Percentiles rank a stretch among this genome's conserved stretches.
phyloP scores from a whole-genome alignment of 2,888 invertebrate species.

The Hemicrepidius hirtus region DNA sequence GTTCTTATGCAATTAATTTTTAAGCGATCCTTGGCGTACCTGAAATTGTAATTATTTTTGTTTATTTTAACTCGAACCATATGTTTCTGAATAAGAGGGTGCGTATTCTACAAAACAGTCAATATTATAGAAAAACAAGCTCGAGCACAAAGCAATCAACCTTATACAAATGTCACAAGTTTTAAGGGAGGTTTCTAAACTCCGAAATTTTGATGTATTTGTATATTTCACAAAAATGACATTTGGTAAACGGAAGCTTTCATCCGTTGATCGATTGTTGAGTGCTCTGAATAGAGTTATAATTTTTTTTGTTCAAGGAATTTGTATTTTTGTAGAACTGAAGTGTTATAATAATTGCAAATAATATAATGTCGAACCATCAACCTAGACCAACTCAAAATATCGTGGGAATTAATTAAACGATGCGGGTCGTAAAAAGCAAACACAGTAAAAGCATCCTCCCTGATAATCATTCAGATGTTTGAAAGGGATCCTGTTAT shows the following conservation, averaged over 20 bases:
- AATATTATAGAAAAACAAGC: slow-evolving; percentile 24
- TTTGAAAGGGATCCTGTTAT: background rate
- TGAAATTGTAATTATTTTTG: no score
- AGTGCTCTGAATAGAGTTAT: slow-evolving; percentile 6
- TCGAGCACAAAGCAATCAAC: background rate
- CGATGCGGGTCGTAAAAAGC: slow-evolving; percentile 40
- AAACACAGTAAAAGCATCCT: slow-evolving; percentile 1
- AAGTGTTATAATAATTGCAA: background rate
- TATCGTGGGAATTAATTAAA: slow-evolving; percentile 53
- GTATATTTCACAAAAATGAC: slow-evolving; percentile 9
- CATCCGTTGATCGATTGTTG: slow-evolving; percentile 21
- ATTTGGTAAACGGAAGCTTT: slow-evolving; percentile 10
- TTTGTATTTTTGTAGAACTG: background rate
- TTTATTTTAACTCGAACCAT: no score
- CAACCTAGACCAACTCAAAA: slow-evolving; percentile 41
- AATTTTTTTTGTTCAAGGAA: slow-evolving; percentile 4
- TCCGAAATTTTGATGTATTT: slow-evolving; percentile 7
- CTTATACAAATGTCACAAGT: background rate
- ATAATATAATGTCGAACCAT: background rate
- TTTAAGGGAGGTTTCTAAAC: background rate
- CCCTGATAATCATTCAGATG: background rate
- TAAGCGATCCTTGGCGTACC: no score
- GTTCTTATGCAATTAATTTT: no score
- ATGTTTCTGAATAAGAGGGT: background rate
- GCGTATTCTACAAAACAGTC: background rate